Conservation (phyloP, 1,140 invertebrate species). For the Tetragnatha versicolor region DNA sequence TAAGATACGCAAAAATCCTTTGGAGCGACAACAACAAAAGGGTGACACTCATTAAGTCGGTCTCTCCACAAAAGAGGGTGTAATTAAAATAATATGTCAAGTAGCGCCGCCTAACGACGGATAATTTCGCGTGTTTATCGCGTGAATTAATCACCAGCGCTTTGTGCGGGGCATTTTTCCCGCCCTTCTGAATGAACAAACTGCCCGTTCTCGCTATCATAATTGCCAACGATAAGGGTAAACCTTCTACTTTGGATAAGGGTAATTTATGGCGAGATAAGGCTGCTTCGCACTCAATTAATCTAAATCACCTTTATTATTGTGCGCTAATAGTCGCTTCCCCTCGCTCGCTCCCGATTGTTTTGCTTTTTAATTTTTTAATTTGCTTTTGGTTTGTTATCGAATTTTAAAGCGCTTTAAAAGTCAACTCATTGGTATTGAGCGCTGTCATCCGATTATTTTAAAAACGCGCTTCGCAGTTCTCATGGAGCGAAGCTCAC, state of each 20-base stretch:
- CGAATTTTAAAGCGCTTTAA: too few species aligned
- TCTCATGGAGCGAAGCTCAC: too few species aligned
- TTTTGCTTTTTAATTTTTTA: too few species aligned
- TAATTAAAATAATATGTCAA: conserved; percentile 56
- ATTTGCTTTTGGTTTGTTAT: too few species aligned
- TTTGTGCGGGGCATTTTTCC: conserved; percentile 45
- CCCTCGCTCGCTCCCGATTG: too few species aligned
- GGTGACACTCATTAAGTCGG: too few species aligned
- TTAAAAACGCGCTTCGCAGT: too few species aligned
- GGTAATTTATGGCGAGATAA: conserved; percentile 53
- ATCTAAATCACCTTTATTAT: conserved; percentile 56
- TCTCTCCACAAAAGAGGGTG: too few species aligned
- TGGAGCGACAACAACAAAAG: too few species aligned
- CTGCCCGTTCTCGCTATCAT: conserved; percentile 55
- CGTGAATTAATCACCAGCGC: conserved; percentile 44
- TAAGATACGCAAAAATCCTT: too few species aligned
- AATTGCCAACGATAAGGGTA: conserved; percentile 53
- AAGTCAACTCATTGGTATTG: too few species aligned
- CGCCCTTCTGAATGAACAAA: conserved; percentile 52
- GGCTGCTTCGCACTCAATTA: conserved; percentile 50
- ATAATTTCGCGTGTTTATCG: conserved; percentile 55
- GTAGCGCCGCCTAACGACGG: conserved; percentile 21
- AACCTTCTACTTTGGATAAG: conserved; percentile 38
- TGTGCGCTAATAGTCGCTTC: conserved; percentile 54
- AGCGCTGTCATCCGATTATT: too few species aligned